A percentile compares a stretch with the other conserved stretches of the same genome.
Conservation (phyloP, 2,797 vertebrate genomes). For the Lemur catta region DNA sequence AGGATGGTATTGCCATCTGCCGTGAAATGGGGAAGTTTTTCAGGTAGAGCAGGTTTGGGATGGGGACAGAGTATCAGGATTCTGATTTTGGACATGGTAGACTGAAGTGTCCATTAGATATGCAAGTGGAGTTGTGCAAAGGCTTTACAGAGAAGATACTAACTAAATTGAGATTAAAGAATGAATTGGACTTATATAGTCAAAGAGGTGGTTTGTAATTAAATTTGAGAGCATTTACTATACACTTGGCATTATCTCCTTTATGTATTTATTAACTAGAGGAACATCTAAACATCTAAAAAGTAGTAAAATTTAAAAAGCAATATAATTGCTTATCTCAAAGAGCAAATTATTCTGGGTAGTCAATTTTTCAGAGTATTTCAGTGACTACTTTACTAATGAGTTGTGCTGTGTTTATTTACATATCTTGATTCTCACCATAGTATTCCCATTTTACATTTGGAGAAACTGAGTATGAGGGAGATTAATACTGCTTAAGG, state of each 20-base stretch:
- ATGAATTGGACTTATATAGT: background rate
- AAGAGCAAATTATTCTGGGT: background rate
- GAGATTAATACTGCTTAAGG: background rate
- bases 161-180: slow-evolving; percentile 23
- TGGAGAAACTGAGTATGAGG: background rate
- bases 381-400: background rate
- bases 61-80: background rate
- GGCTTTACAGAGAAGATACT: background rate
- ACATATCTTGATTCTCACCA: background rate
- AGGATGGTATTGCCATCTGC: background rate
- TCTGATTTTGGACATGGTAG: background rate
- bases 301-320: slow-evolving; percentile 16
- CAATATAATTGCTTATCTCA: background rate
- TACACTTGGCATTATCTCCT: background rate
- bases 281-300: slow-evolving; percentile 13
- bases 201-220: background rate
- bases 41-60: background rate
- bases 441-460: slow-evolving; percentile 8
- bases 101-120: background rate
- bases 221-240: background rate
- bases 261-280: background rate
- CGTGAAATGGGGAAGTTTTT: background rate
- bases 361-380: slow-evolving; percentile 30
- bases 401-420: background rate
- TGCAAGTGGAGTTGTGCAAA: background rate